Conservation (phyloP, 2,888 invertebrate species). For the Cheilosia impressa region DNA sequence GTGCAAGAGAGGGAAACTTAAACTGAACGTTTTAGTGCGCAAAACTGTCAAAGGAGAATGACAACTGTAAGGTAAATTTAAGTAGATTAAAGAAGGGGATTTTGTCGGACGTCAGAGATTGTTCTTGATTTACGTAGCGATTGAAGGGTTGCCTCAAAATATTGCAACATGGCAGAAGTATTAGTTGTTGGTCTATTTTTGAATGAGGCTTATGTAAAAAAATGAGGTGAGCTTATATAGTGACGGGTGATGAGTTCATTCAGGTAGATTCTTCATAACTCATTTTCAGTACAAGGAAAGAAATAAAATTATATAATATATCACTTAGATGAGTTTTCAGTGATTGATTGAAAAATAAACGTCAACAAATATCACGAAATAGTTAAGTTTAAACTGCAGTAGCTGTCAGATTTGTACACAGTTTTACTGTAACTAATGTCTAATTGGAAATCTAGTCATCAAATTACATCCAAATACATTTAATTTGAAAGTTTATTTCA, state of each 20-base stretch:
- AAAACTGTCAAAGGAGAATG: conserved; percentile 68
- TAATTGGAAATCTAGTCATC: too few relatives aligned
- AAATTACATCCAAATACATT: too few relatives aligned
- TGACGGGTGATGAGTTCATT: conserved; percentile 20
- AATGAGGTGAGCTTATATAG: conserved; percentile 15
- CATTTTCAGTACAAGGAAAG: background rate
- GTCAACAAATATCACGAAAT: too few relatives aligned
- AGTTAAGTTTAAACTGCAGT: too few relatives aligned
- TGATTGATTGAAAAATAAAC: too few relatives aligned
- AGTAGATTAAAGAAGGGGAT: conserved; percentile 48
- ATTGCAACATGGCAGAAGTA: conserved; percentile 10
- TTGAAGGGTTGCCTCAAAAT: conserved; percentile 26
- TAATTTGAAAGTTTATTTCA: too few relatives aligned
- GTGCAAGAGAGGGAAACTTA: conserved; percentile 51
- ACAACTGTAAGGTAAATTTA: conserved; percentile 55
- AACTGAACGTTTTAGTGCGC: conserved; percentile 66
- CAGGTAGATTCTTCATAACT: conserved; percentile 24
- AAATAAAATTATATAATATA: too few relatives aligned
- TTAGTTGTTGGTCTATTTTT: background rate
- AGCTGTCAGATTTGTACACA: too few relatives aligned
- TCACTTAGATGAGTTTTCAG: too few relatives aligned
- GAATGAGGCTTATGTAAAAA: conserved; percentile 52
- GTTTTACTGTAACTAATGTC: too few relatives aligned
- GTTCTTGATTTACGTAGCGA: conserved; percentile 3
- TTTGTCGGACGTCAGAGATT: background rate